Base-by-base conservation (phyloP, 1,140 invertebrate genomes). In the Leptoteleia sp. region DNA sequence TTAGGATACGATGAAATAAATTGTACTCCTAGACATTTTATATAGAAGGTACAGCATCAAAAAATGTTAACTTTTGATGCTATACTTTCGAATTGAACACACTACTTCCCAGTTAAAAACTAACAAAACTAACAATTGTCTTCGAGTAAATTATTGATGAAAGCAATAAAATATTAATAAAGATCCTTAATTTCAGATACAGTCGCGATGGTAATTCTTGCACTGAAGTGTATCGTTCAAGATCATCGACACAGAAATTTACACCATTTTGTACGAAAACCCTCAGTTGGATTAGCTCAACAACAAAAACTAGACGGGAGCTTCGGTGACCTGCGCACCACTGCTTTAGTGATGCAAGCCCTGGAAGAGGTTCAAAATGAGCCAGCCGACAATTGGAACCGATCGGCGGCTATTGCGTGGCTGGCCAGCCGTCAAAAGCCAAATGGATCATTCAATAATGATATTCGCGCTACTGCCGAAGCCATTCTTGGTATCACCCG, bases 191-290 rank as follows among this genome's bases (percentile, higher is more conserved):
- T 70, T 64, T 1, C 83, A 93, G 95, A 96, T 79, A 95, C 95
- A 1, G 93, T 96, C 71, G 93, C 94, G 0, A 95, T 96, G 93
- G 94, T 95, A 11, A 93, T 96, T 15, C 87, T 96, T 84, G 95
- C 95, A 0, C 87, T 96, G 50, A 92, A 94, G 48, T 97, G 95
- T 85, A 94, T 96, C 55, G 93, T 95, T n/a, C 94, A 94, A 70
- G 95, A 95, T 76, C 94, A 95, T 81, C 91, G 94, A 0, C 94
- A 95, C 82, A 91, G 94, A 22, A 95, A 95, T 79, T 87, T 96
- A 19, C 92, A 94, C 65, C 94, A 95, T 81, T 95, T 94, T 79
- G 91, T 96, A 8, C 90, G 93, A 2, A 92, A 94, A 25, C 94
- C 95, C 0, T 92, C 94, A 67, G 90, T 93, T 0, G 92, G 92